Evolutionary conservation across 2,113 vertebrate species (phyloP).

Genomic region (Hemiscyllium ocellatum): DNA sequence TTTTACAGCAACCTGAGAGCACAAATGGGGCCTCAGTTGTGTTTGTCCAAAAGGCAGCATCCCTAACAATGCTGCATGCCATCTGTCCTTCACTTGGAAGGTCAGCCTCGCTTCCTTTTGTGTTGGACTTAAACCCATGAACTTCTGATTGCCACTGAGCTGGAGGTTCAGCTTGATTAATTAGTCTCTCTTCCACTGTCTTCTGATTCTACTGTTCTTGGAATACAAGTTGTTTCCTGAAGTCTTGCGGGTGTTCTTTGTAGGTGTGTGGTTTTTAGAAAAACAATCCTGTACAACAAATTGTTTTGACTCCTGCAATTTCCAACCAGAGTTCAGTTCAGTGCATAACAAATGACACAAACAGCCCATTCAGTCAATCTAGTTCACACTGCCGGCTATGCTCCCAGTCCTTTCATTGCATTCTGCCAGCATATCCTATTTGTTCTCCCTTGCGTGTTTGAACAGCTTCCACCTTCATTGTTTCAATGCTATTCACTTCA

Average conservation of each 20-base stretch:
- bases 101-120: not conserved
- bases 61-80: not conserved
- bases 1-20: not conserved
- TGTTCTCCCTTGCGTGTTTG: too few species aligned
- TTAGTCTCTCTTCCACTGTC: not conserved
- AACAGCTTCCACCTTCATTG: too few species aligned
- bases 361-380: too few species aligned
- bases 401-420: too few species aligned
- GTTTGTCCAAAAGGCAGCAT: not conserved
- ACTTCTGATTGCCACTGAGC: not conserved
- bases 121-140: not conserved
- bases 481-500: not conserved
- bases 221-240: not conserved
- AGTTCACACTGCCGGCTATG: too few species aligned
- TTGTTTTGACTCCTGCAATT: not conserved
- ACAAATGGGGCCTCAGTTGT: not conserved
- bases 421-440: too few species aligned
- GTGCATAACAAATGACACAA: too few species aligned
- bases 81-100: not conserved
- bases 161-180: not conserved
- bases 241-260: not conserved
- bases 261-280: not conserved
- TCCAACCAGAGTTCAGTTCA: not conserved
- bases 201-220: not conserved
- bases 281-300: not conserved